Evolutionary conservation across 2,888 invertebrate genomes (phyloP).

Genomic region (Drosophila nr. perissopoda): DNA sequence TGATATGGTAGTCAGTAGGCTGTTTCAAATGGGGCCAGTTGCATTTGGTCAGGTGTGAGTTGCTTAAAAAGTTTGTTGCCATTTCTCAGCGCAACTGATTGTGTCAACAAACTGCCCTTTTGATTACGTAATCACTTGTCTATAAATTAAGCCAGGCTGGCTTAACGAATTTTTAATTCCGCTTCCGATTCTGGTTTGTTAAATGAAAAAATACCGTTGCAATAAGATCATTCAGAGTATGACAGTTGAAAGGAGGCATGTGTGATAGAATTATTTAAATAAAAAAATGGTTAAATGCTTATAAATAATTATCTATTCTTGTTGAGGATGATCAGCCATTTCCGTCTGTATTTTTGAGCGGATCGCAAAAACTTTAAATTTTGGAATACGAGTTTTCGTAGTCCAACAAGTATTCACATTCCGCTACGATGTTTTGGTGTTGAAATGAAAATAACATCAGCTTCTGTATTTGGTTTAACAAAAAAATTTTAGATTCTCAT

Average conservation of each 20-base stretch:
- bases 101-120: conserved; percentile 63
- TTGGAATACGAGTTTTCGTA: conserved; percentile 10
- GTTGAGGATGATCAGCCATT: background rate
- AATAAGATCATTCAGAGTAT: background rate
- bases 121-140: conserved; percentile 44
- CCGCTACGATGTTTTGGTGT: background rate
- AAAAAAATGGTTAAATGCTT: background rate
- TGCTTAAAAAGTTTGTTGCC: conserved; percentile 45
- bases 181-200: background rate
- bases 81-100: conserved; percentile 63
- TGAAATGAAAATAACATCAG: background rate
- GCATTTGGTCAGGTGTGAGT: conserved; percentile 21
- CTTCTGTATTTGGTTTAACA: background rate
- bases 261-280: background rate
- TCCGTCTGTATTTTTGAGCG: background rate
- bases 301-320: background rate
- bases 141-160: conserved; percentile 51
- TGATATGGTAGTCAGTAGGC: conserved; percentile 45
- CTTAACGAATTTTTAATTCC: background rate
- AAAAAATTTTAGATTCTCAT: background rate
- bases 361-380: background rate
- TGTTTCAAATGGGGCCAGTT: conserved; percentile 4
- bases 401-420: too few species aligned
- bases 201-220: background rate
- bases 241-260: background rate